A percentile compares a stretch with the other conserved stretches of the same genome.
Conservation (phyloP, 2,113 vertebrate species). For the Microtus oregoni region DNA sequence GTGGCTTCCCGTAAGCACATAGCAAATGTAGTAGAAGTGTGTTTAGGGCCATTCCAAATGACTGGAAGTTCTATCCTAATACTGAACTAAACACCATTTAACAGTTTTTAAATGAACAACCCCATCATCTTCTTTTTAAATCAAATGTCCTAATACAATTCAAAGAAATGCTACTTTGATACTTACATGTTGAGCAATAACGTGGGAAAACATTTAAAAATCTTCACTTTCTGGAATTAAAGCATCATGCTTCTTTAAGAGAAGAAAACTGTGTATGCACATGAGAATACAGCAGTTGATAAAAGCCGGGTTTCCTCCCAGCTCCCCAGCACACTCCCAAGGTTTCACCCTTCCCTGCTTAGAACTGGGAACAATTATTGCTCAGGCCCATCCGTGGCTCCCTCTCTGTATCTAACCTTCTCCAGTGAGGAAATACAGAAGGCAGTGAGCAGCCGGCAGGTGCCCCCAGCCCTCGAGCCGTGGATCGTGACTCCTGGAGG, state of each 20-base stretch:
- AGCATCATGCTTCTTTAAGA: not conserved
- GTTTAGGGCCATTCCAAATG: not conserved
- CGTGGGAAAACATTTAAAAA: not conserved
- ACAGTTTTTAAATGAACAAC: not conserved
- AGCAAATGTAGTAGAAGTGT: not conserved
- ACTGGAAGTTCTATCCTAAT: not conserved
- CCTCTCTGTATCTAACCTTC: not conserved
- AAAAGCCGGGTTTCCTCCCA: not conserved
- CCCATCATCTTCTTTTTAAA: not conserved
- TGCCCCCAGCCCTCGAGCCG: not conserved
- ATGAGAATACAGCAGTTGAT: not conserved
- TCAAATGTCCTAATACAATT: not conserved
- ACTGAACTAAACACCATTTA: not conserved
- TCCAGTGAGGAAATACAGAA: not conserved
- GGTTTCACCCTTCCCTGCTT: not conserved
- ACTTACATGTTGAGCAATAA: not conserved
- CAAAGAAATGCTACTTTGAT: not conserved
- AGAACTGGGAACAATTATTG: not conserved
- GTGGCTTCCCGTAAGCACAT: not conserved
- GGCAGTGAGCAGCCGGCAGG: not conserved
- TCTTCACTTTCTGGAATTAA: not conserved
- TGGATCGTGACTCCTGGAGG: not conserved
- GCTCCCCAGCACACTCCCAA: not conserved
- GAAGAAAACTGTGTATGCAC: not conserved
- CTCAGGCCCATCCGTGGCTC: not conserved